These are phyloP conservation scores for Macrochelys suwanniensis DNA, from an alignment of 2,797 vertebrate genomes.

Conservation along the genomic window DNA sequence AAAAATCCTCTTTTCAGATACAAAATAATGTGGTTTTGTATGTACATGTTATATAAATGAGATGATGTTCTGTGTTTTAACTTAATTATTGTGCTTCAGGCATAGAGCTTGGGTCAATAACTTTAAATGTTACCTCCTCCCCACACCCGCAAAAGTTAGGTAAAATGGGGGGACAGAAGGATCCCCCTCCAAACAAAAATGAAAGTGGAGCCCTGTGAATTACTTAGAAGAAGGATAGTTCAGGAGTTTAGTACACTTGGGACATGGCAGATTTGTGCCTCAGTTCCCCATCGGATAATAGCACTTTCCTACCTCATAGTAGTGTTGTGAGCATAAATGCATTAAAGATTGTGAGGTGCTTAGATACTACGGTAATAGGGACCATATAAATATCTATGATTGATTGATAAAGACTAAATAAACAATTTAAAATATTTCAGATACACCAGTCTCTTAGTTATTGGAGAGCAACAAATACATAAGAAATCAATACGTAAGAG, in stretches of 20 bases:
- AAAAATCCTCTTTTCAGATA: background rate
- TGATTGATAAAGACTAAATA: background rate
- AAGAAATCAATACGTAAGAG: background rate
- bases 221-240: background rate
- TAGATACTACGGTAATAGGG: rapidly evolving
- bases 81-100: background rate
- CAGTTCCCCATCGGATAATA: rapidly evolving
- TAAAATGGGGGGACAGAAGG: background rate
- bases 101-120: background rate
- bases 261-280: background rate
- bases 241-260: background rate
- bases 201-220: rapidly evolving
- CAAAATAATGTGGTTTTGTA: background rate
- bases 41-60: too few species aligned
- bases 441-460: too few species aligned
- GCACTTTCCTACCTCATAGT: background rate
- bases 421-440: background rate
- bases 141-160: background rate
- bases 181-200: background rate
- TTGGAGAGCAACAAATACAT: background rate
- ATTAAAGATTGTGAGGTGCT: background rate
- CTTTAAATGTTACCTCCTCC: background rate
- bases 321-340: rapidly evolving
- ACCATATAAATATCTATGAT: rapidly evolving
- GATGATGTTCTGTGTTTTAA: background rate